A percentile compares a stretch with the other conserved stretches of the same genome.
Conservation (phyloP, 2,888 invertebrate genomes). For the Hypselothyrea guttata region DNA sequence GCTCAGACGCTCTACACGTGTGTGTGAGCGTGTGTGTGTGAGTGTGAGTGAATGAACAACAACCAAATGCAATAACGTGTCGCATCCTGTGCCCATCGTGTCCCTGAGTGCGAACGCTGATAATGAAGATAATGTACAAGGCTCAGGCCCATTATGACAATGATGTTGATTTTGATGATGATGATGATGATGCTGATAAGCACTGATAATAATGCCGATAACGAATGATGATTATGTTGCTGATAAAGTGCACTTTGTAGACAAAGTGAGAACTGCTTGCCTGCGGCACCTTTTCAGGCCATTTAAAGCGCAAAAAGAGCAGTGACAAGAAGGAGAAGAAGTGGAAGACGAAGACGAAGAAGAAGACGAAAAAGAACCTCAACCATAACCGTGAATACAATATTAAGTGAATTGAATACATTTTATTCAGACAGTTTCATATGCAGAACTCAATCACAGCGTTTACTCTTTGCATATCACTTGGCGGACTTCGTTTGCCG, state of each 20-base stretch:
- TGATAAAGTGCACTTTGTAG: slow-evolving; percentile 60
- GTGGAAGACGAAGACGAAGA: no score
- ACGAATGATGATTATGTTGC: slow-evolving; percentile 21
- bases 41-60: slow-evolving; percentile 29
- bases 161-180: slow-evolving; percentile 1
- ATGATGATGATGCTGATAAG: slow-evolving; percentile 6
- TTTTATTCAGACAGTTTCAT: no score
- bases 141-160: slow-evolving; percentile 5
- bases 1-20: slow-evolving; percentile 55
- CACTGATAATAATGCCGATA: no score
- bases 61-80: slow-evolving; percentile 70
- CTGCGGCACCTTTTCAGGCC: neutral
- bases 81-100: slow-evolving; percentile 27
- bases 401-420: neutral
- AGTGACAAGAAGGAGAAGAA: no score
- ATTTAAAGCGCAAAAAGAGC: no score
- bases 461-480: no score
- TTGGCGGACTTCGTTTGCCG: no score
- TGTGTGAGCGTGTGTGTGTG: slow-evolving; percentile 14
- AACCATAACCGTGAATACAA: neutral
- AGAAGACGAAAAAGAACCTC: no score
- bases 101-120: slow-evolving; percentile 24
- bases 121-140: slow-evolving; percentile 13
- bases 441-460: no score
- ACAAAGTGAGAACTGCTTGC: slow-evolving; percentile 33